A percentile compares a stretch with the other conserved stretches of the same genome.
phyloP scores from a whole-genome alignment of 2,797 vertebrate genomes.

The Notolabrus celidotus region DNA sequence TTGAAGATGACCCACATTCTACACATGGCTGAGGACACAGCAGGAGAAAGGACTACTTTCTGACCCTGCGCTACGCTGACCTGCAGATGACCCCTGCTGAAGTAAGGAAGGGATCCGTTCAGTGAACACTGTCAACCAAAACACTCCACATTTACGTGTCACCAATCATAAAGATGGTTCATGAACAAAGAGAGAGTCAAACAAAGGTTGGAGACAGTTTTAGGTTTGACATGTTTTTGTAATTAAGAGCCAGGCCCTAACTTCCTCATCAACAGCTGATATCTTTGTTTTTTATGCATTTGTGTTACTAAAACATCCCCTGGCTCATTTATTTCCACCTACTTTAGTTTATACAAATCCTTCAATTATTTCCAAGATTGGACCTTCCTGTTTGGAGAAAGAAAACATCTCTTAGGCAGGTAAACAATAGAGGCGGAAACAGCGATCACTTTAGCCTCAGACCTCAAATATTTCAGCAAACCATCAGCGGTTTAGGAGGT shows the following conservation, averaged over 20 bases:
- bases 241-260: constrained; percentile 20
- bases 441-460: constrained; percentile 20
- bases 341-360: constrained; percentile 10
- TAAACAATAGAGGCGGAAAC: constrained; percentile 57
- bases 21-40: constrained; percentile 81
- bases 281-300: background rate
- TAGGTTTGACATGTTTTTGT: constrained; percentile 29
- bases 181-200: constrained; percentile 28
- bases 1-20: constrained; percentile 83
- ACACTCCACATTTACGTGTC: constrained; percentile 42
- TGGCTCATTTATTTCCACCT: constrained; percentile 17
- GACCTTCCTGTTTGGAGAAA: constrained; percentile 43
- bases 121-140: constrained; percentile 49
- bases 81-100: constrained; percentile 59
- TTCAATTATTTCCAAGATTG: constrained; percentile 33
- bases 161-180: constrained; percentile 11
- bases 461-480: constrained; percentile 57
- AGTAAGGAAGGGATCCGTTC: constrained; percentile 52
- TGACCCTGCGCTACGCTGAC: constrained; percentile 71
- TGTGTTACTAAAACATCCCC: constrained; percentile 26
- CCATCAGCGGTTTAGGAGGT: constrained; percentile 47
- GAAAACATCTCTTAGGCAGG: constrained; percentile 46
- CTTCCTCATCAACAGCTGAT: constrained; percentile 15
- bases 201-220: constrained; percentile 27
- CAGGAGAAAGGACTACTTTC: constrained; percentile 73